Evolutionary conservation across 2,888 invertebrate genomes (phyloP), one percentile per base, ranked within the genome.

Genomic region (Spodoptera exigua): DNA sequence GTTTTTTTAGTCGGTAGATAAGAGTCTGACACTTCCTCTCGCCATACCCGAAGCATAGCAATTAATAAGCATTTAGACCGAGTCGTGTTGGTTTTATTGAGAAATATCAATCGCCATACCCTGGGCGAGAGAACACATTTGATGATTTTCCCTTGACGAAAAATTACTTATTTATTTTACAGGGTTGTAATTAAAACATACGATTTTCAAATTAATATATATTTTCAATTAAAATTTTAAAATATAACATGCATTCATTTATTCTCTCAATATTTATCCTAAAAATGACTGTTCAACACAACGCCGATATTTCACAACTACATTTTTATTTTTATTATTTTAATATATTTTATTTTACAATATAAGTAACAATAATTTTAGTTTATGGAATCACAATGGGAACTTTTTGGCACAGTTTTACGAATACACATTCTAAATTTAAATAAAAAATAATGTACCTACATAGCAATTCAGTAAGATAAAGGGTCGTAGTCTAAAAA

Each of bases 291-390:
- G 79, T 82, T 82, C 83, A 91, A 92, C 93, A 93, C 93, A 93
- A 93, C 93, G 88, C 91, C 86, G 78, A 88, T 77, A 27, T 82
- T 73, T 92, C 93, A 93, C 92, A 93, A 93, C 93, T 92, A 91
- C 89, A 85, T 74, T 74, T 74, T 63, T 44, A 47, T 67, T 77
- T 84, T 79, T 83, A 79, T n/a, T n/a, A n/a, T n/a, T 79, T 81
- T 27, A 27, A 27, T 27, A 27, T 27, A 82, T 84, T 79, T 79
- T 81, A 82, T 77, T 74, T 76, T 76, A 80, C 76, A 81, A 80
- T 82, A 78, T 82, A 84, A 18, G 2, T 27, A 27, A 81, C 84
- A 82, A 78, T 77, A 75, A 70, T 78, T 67, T 27, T 27, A 27
- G 7, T 27, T 63, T 70, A 78, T 66, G 77, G 76, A 80, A 82